Evolutionary conservation across 2,797 vertebrate genomes (phyloP).

Genomic region (Borostomias antarcticus): DNA sequence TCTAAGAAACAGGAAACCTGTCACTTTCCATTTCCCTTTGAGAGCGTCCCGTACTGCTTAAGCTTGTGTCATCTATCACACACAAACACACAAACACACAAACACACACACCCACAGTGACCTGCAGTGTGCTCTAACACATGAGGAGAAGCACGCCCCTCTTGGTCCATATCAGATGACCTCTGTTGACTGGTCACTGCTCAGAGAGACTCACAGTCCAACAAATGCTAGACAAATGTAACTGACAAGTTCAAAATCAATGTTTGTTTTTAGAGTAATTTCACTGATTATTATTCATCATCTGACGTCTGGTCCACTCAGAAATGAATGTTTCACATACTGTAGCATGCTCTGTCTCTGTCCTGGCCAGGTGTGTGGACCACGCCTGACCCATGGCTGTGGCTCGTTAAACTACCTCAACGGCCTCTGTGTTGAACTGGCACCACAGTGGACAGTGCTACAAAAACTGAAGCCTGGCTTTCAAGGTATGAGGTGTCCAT

Average conservation of each 20-base stretch:
- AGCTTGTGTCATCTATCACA: neutral
- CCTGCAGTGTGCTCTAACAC: neutral
- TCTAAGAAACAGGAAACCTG: neutral
- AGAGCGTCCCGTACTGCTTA: neutral
- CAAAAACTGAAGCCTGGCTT: conserved; percentile 46
- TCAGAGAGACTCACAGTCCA: no score
- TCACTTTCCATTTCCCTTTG: neutral
- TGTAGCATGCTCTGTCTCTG: neutral
- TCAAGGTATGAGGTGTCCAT: conserved; percentile 41
- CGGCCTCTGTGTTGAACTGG: conserved; percentile 54
- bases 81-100: no score
- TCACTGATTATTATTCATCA: neutral
- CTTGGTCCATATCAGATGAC: neutral
- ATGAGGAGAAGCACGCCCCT: neutral
- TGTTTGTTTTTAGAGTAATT: no score
- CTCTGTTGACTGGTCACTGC: no score
- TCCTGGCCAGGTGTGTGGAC: conserved; percentile 55
- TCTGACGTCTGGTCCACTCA: neutral
- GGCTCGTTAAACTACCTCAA: conserved; percentile 51
- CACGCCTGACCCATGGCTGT: conserved; percentile 46
- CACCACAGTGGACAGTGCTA: neutral
- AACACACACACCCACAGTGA: no score
- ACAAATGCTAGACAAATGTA: no score
- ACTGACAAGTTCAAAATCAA: no score
- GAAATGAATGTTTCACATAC: neutral